These are phyloP conservation scores for Bujurquina vittata DNA, from an alignment of 2,113 vertebrate genomes.

Conservation along the genomic window DNA sequence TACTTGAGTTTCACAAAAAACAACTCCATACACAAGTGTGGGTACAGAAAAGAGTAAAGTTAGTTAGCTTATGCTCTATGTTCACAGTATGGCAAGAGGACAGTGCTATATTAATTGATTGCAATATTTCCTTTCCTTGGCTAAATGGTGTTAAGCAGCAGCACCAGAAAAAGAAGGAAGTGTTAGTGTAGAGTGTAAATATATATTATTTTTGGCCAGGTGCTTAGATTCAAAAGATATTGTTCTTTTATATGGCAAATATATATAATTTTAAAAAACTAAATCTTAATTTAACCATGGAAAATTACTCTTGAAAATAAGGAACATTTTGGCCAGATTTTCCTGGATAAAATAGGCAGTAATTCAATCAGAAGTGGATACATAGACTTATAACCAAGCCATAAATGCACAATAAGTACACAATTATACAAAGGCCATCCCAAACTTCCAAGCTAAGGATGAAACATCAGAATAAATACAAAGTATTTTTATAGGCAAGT, in stretches of 20 bases:
- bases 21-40: neutral
- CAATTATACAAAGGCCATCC: neutral
- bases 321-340: neutral
- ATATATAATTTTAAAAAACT: no score
- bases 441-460: neutral
- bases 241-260: no score
- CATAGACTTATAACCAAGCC: neutral
- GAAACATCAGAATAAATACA: neutral
- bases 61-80: neutral
- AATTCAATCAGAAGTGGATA: neutral
- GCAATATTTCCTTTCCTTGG: neutral
- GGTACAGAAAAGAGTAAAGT: neutral
- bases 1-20: neutral
- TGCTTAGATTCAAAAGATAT: no score
- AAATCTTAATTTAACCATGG: neutral
- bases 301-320: neutral
- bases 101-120: neutral
- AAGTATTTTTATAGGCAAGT: neutral
- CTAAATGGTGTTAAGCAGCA: neutral
- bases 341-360: neutral
- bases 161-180: neutral
- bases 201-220: neutral
- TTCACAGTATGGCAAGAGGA: neutral
- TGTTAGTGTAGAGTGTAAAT: neutral
- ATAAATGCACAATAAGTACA: neutral